phyloP scores from a whole-genome alignment of 1,140 invertebrate species.

The Aphis craccivora region DNA sequence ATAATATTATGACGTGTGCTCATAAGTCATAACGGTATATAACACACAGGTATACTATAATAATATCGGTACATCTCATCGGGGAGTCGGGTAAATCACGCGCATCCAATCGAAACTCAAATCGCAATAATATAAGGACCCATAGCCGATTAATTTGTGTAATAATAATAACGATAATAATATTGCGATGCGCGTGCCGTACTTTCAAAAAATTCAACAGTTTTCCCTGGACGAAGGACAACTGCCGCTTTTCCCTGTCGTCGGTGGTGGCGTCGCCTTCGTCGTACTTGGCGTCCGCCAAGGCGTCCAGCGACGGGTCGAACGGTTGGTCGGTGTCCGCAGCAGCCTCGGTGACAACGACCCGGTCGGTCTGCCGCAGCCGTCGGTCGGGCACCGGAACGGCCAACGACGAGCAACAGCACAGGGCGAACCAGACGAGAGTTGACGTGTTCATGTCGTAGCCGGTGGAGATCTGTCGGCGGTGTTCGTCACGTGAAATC shows the following conservation, averaged over 20 bases:
- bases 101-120: neutral
- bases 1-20: neutral
- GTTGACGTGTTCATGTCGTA: neutral
- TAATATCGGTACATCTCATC: neutral
- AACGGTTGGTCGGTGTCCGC: neutral
- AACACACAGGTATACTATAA: too few species aligned
- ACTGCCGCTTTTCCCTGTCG: conserved; percentile 1
- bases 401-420: neutral
- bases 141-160: neutral
- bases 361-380: neutral
- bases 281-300: conserved; percentile 11
- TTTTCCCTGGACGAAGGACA: conserved; percentile 37
- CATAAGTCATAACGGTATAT: neutral
- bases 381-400: neutral
- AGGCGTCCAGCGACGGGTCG: conserved; percentile 5
- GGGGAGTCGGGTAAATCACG: neutral
- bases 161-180: neutral
- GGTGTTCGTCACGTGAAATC: neutral
- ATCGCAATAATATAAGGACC: neutral
- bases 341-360: too few species aligned
- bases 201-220: conserved; percentile 52
- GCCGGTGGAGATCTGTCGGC: neutral
- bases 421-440: neutral
- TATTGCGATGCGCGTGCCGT: neutral
- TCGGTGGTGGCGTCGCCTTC: neutral